Conservation (phyloP, 2,888 invertebrate genomes). For the Lasioglossum calceatum region DNA sequence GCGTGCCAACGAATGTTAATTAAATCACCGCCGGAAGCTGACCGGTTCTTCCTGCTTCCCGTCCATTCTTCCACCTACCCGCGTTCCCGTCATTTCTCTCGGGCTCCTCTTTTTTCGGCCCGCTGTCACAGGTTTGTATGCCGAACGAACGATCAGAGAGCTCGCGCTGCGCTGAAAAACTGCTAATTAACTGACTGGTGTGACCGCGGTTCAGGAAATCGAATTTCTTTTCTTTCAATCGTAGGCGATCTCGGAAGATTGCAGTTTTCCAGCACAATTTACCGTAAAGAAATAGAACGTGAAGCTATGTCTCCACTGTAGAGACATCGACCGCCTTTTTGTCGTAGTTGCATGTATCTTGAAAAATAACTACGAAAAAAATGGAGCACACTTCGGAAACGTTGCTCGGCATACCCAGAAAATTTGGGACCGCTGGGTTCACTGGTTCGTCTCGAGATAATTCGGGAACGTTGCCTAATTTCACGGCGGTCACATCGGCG, state of each 20-base stretch:
- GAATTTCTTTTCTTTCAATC: neutral
- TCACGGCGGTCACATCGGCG: neutral
- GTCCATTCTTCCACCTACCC: neutral
- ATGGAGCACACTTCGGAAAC: neutral
- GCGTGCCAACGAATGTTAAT: slow-evolving; percentile 70
- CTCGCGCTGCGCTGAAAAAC: neutral
- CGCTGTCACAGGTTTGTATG: slow-evolving; percentile 6
- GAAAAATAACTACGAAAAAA: neutral
- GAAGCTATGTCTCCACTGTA: no score
- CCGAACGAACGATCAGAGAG: neutral
- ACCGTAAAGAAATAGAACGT: neutral
- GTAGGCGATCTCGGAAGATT: neutral
- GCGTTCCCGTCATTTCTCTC: neutral
- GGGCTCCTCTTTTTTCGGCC: slow-evolving; percentile 1
- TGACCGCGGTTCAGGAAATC: neutral
- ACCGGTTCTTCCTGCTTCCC: slow-evolving; percentile 18
- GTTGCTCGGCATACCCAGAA: neutral
- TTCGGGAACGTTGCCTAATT: neutral
- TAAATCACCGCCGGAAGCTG: slow-evolving; percentile 69
- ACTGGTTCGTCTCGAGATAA: neutral
- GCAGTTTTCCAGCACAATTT: neutral
- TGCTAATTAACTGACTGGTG: neutral
- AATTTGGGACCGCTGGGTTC: neutral
- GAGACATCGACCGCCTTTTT: no score
- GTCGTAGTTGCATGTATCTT: neutral